These are phyloP conservation scores for Rhynchonycteris naso DNA, from an alignment of 2,797 vertebrate genomes.

Conservation along the genomic window DNA sequence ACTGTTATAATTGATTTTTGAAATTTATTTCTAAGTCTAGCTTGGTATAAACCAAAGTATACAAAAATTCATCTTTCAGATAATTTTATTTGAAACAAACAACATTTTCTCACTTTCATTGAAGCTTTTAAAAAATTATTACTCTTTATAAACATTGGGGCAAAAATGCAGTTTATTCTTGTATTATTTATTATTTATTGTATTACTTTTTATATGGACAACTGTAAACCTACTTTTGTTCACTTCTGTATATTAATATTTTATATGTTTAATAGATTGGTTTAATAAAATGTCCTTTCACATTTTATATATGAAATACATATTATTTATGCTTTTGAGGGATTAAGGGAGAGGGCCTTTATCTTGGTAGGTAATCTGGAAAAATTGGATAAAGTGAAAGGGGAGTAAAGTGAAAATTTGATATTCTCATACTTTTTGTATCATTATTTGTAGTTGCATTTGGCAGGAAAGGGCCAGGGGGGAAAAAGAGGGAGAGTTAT, in stretches of 20 bases:
- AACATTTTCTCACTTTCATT: slow-evolving; percentile 14
- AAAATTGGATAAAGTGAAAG: slow-evolving; percentile 4
- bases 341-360: background rate
- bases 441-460: slow-evolving; percentile 4
- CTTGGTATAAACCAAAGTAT: slow-evolving; percentile 33
- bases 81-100: slow-evolving; percentile 46
- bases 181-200: no score
- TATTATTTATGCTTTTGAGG: background rate
- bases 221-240: no score
- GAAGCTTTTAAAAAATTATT: background rate
- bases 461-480: background rate
- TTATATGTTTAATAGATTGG: background rate
- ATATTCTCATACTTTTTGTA: background rate
- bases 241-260: background rate
- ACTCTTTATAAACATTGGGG: background rate
- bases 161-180: no score
- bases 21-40: slow-evolving; percentile 35
- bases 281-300: slow-evolving; percentile 49
- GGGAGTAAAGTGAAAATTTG: background rate
- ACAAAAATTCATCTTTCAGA: background rate
- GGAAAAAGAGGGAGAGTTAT: background rate
- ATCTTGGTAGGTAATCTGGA: slow-evolving; percentile 47
- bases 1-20: slow-evolving; percentile 6
- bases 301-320: slow-evolving; percentile 36
- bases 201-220: no score